Base-by-base conservation (phyloP, 2,113 vertebrate genomes). In the Calyptommatus sinebrachiatus region DNA sequence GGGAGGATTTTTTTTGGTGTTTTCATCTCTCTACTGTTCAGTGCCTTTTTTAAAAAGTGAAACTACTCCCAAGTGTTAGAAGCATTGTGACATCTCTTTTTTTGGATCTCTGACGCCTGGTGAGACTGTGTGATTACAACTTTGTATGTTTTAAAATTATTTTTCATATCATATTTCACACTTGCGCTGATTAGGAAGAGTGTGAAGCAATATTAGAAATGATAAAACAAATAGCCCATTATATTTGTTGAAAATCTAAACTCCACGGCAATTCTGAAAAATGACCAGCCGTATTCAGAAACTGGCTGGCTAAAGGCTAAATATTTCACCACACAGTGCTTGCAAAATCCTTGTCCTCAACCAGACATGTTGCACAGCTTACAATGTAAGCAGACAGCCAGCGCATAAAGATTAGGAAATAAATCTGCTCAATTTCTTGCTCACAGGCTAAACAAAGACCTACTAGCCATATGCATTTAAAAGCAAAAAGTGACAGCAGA, bases 371-470 rank as follows among this genome's bases (percentile, higher is more conserved):
- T 67, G 35, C 60, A 87, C 26, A 41, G 48, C 45, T 8, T 31
- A 18, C 29, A 60, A 31, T 46, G 71, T 4, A 0, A 50, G 28
- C 12, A 85, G 71, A 14, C 1, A 68, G 76, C 77, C 31, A 16
- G 18, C 20, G 81, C 31, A 22, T n/a, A 79, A 70, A 77, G 41
- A 26, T 45, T 22, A 66, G 70, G 41, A 77, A 77, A 83, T 7
- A 70, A 22, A 48, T 31, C n/a, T 60, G 3, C 2, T 78, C 22
- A 48, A 71, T 46, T 2, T 77, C 75, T 82, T 86, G 57, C 16
- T 76, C 57, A 26, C 35, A 7, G 41, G 6, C 41, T 50, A 21
- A 68, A 46, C 69, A 72, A 62, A 6, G 78, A 57, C 11, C 29
- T 77, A 63, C 5, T n/a, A 65, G 7, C 85, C 65, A 69, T 62